Evolutionary conservation across 2,113 vertebrate genomes (phyloP).

Genomic region (Galbula dea): DNA sequence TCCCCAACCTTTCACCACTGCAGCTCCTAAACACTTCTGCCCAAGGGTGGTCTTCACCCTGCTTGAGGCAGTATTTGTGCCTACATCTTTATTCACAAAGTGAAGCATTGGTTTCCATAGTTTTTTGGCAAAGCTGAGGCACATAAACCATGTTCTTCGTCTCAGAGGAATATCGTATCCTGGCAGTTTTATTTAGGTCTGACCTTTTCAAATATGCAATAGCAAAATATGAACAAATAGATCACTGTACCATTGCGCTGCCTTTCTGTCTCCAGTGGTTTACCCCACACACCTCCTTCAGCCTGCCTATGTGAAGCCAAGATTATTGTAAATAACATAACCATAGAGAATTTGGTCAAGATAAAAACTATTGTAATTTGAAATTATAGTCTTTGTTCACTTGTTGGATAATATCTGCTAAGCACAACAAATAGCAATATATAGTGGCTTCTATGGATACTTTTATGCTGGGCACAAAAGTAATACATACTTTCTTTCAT

Average conservation of each 20-base stretch:
- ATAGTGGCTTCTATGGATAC: background rate
- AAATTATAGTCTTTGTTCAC: background rate
- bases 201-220: conserved; percentile 10
- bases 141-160: background rate
- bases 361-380: conserved; percentile 14
- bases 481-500: conserved; percentile 4
- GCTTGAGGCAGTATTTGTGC: background rate
- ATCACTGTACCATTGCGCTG: background rate
- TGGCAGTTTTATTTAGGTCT: background rate
- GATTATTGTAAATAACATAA: background rate
- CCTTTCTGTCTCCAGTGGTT: background rate
- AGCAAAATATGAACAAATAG: conserved; percentile 4
- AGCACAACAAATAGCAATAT: background rate
- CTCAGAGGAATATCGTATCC: background rate
- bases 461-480: background rate
- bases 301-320: background rate
- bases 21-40: conserved; percentile 18
- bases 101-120: conserved; percentile 2
- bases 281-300: background rate
- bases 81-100: conserved; percentile 13
- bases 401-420: background rate
- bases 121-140: conserved; percentile 5
- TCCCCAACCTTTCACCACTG: background rate
- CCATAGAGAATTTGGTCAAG: background rate
- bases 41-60: conserved; percentile 40